Evolutionary conservation across 2,888 invertebrate genomes (phyloP).

Genomic region (Eurois occulta): DNA sequence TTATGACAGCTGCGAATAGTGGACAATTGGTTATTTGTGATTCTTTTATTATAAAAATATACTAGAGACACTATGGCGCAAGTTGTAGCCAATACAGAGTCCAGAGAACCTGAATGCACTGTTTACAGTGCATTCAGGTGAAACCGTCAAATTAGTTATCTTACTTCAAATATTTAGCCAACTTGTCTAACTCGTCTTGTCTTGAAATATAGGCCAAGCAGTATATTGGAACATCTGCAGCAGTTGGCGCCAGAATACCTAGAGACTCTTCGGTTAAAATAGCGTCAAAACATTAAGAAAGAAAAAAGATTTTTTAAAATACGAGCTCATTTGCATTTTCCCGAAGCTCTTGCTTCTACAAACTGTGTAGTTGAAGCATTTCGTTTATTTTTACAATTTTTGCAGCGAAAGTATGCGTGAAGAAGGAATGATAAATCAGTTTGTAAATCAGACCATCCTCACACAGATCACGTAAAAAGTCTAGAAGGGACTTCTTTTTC

Average conservation of each 20-base stretch:
- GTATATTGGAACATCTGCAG: constrained; percentile 47
- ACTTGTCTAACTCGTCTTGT: constrained; percentile 46
- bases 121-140: constrained; percentile 22
- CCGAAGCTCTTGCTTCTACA: constrained; percentile 10
- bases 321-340: constrained; percentile 34
- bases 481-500: constrained; percentile 43
- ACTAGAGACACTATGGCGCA: constrained; percentile 34
- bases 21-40: constrained; percentile 58
- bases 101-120: no score
- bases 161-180: constrained; percentile 57
- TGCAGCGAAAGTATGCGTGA: constrained; percentile 42
- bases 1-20: constrained; percentile 63
- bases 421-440: constrained; percentile 39
- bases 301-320: constrained; percentile 23
- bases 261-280: constrained; percentile 38
- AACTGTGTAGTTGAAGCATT: constrained; percentile 21
- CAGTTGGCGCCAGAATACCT: constrained; percentile 60
- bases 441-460: constrained; percentile 36
- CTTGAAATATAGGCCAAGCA: constrained; percentile 57
- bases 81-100: constrained; percentile 2
- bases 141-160: constrained; percentile 43
- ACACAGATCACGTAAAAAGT: constrained; percentile 46
- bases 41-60: constrained; percentile 52
- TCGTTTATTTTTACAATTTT: constrained; percentile 47
- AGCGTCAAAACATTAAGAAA: constrained; percentile 9